Evolutionary conservation across 2,113 vertebrate genomes (phyloP).

Genomic region (Tachuris rubrigastra): DNA sequence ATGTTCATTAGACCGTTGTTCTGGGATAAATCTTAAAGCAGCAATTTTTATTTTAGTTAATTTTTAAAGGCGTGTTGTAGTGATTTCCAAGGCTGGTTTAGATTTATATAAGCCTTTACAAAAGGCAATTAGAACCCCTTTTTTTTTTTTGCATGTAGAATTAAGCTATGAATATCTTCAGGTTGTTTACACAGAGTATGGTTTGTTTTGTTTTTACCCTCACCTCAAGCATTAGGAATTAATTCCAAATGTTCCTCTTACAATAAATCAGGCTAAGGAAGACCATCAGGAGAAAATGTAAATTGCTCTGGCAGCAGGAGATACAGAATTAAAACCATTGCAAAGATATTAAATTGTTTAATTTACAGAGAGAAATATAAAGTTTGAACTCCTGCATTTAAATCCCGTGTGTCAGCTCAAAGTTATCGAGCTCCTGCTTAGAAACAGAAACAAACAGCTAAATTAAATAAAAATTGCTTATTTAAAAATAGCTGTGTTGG

Average conservation of each 20-base stretch:
- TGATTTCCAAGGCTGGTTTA: background rate
- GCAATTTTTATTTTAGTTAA: background rate
- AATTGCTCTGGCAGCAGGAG: background rate
- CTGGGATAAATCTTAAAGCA: background rate
- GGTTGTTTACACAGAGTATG: background rate
- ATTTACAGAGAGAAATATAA: background rate
- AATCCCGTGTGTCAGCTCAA: background rate
- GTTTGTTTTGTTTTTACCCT: background rate
- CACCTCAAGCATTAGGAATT: background rate
- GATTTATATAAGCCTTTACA: background rate
- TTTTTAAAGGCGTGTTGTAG: background rate
- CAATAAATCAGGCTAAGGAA: background rate
- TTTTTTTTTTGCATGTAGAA: background rate
- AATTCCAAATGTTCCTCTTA: background rate
- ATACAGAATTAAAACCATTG: background rate
- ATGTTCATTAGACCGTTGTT: background rate
- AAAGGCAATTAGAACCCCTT: background rate
- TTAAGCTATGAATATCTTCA: background rate
- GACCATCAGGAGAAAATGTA: background rate
- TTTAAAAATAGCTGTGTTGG: background rate
- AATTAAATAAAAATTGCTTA: background rate
- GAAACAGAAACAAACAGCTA: background rate
- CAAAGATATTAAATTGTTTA: background rate
- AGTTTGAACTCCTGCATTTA: background rate
- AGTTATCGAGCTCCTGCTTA: background rate